These are phyloP conservation scores for Melanogrammus aeglefinus DNA, from an alignment of 2,797 vertebrate genomes.

Conservation along the genomic window DNA sequence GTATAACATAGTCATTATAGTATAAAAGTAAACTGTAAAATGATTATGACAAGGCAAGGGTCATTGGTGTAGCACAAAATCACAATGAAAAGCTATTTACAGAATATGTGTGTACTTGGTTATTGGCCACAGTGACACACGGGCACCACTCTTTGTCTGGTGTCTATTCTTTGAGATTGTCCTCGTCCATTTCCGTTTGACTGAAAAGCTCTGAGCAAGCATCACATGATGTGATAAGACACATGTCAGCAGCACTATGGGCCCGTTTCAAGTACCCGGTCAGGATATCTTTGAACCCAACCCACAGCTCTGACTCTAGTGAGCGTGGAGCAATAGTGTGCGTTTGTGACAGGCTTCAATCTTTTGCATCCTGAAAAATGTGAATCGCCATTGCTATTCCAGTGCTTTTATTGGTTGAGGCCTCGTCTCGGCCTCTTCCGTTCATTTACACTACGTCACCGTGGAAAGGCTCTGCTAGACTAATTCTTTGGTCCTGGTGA, in stretches of 20 bases:
- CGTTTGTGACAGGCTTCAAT: neutral
- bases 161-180: slow-evolving; percentile 26
- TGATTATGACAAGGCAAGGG: neutral
- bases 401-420: too few relatives aligned
- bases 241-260: slow-evolving; percentile 28
- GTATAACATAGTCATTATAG: neutral
- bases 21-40: neutral
- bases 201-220: slow-evolving; percentile 28
- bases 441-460: too few relatives aligned
- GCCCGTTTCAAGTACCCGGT: slow-evolving; percentile 12
- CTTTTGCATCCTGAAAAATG: too few relatives aligned
- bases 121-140: neutral
- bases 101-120: neutral
- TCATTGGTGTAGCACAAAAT: neutral
- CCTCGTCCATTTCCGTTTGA: slow-evolving; percentile 19
- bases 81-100: neutral
- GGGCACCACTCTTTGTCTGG: neutral
- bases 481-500: too few relatives aligned
- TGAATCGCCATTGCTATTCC: too few relatives aligned
- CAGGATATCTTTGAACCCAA: slow-evolving; percentile 24
- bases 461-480: too few relatives aligned
- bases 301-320: neutral
- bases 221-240: slow-evolving; percentile 20
- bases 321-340: neutral
- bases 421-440: too few relatives aligned